These are phyloP conservation scores for Hedya salicella DNA, from an alignment of 2,888 invertebrate genomes.

Conservation along the genomic window DNA sequence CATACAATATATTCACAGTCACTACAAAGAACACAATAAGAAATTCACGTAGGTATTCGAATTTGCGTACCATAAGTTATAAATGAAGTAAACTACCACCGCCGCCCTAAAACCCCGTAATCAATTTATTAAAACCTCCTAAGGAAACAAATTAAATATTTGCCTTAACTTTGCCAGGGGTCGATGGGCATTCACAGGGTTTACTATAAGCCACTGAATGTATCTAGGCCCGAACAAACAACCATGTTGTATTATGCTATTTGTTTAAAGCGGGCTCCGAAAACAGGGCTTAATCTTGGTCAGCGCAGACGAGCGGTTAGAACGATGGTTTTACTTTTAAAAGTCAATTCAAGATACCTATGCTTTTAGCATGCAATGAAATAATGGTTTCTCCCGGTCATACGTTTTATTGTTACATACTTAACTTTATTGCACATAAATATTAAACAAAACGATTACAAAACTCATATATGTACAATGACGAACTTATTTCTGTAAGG, in stretches of 20 bases:
- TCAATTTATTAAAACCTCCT: constrained; percentile 26
- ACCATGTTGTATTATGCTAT: constrained; percentile 65
- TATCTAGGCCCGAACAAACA: constrained; percentile 71
- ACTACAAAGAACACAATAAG: no score
- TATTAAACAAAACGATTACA: no score
- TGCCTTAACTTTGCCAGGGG: constrained; percentile 50
- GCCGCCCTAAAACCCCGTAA: neutral
- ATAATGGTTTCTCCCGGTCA: no score
- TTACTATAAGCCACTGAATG: constrained; percentile 24
- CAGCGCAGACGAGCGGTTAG: constrained; percentile 18
- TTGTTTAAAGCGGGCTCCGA: constrained; percentile 63
- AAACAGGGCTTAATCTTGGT: constrained; percentile 56
- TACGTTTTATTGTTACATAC: no score
- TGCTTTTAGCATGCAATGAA: no score
- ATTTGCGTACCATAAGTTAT: no score
- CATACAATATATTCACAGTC: no score
- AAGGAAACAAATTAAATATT: constrained; percentile 64
- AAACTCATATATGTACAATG: no score
- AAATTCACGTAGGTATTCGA: no score
- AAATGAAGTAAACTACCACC: neutral
- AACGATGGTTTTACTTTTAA: neutral
- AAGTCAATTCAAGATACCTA: no score
- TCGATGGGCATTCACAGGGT: constrained; percentile 31
- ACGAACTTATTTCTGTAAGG: no score
- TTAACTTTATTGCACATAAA: no score